phyloP scores from a whole-genome alignment of 2,797 vertebrate species.

The Scyliorhinus canicula region DNA sequence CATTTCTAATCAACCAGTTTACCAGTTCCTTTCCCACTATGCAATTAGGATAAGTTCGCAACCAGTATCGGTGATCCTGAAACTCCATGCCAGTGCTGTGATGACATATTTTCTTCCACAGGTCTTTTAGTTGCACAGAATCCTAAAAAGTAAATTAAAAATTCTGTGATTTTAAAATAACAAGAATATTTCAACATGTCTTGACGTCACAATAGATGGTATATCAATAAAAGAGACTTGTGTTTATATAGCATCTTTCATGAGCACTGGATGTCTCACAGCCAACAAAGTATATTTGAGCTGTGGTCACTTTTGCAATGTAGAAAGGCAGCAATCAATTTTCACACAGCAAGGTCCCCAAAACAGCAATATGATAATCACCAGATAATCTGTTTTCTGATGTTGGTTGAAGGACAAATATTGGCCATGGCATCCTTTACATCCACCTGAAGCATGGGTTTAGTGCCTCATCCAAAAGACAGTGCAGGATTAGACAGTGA shows the following conservation, averaged over 20 bases:
- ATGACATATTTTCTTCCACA: slow-evolving; percentile 98
- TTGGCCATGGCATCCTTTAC: not conserved
- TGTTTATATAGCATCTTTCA: not conserved
- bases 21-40: slow-evolving; percentile 97
- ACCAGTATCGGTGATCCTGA: slow-evolving; percentile 96
- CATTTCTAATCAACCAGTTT: slow-evolving; percentile 93
- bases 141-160: slow-evolving; percentile 62
- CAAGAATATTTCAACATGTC: not conserved
- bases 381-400: not conserved
- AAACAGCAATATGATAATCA: not conserved
- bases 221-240: not conserved
- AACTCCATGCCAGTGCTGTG: slow-evolving; percentile 96
- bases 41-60: slow-evolving; percentile 93
- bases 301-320: not conserved
- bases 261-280: not conserved
- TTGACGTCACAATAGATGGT: not conserved
- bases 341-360: not conserved
- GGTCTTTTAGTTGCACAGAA: slow-evolving; percentile 88
- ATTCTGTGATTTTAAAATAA: slow-evolving; percentile 34
- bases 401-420: not conserved
- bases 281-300: not conserved
- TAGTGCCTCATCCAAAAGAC: not conserved
- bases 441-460: not conserved
- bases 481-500: not conserved
- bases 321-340: not conserved